phyloP scores from a whole-genome alignment of 2,797 vertebrate genomes.

The Mastacembelus armatus region DNA sequence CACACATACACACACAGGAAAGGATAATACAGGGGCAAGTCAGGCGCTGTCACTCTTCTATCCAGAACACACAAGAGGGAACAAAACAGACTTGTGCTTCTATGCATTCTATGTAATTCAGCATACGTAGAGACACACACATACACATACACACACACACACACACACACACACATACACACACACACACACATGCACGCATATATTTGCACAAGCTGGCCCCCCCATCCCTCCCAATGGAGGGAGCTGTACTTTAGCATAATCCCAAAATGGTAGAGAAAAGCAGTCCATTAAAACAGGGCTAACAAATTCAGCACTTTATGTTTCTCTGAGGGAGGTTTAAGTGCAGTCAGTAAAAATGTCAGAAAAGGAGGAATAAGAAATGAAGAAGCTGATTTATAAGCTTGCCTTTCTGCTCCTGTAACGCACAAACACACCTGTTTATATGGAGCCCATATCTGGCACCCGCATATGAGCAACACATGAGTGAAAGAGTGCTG shows the following conservation, averaged over 20 bases:
- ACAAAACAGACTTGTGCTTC: slow-evolving; percentile 74
- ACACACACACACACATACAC: no score
- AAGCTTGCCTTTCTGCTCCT: slow-evolving; percentile 24
- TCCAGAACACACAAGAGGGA: slow-evolving; percentile 71
- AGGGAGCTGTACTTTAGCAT: slow-evolving; percentile 70
- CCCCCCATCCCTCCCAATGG: slow-evolving; percentile 41
- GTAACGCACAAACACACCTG: slow-evolving; percentile 45
- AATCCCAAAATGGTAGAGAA: slow-evolving; percentile 77
- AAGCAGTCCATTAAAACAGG: slow-evolving; percentile 77
- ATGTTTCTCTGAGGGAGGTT: slow-evolving; percentile 69
- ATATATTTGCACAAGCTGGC: no score
- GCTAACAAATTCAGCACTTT: slow-evolving; percentile 75
- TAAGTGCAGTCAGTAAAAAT: slow-evolving; percentile 77
- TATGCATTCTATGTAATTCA: slow-evolving; percentile 66
- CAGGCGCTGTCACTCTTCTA: slow-evolving; percentile 73
- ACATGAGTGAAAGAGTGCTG: neutral
- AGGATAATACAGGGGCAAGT: slow-evolving; percentile 73
- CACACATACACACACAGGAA: slow-evolving; percentile 34
- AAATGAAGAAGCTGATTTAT: slow-evolving; percentile 60
- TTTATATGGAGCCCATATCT: slow-evolving; percentile 24
- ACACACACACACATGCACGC: no score
- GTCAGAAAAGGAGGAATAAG: slow-evolving; percentile 57
- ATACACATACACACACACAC: slow-evolving; percentile 17
- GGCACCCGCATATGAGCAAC: slow-evolving; percentile 24
- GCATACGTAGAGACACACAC: slow-evolving; percentile 10